Percentiles rank a stretch among this genome's conserved stretches.
These are phyloP conservation scores for Echinometra lucunter DNA, from an alignment of 53 echinoderm and acorn worm genomes.

Conservation along the genomic window DNA sequence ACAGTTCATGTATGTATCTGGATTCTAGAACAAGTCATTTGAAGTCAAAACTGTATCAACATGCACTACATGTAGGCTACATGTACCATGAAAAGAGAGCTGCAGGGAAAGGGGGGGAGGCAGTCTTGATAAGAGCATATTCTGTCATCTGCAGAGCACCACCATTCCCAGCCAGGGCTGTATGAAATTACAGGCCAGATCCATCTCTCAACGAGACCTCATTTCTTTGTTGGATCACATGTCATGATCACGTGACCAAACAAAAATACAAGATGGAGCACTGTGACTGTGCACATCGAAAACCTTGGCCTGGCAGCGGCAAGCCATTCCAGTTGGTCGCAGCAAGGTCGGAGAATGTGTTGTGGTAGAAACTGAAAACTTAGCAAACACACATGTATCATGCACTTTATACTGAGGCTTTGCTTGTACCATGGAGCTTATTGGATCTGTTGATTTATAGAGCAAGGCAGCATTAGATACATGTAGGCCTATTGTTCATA, in stretches of 20 bases:
- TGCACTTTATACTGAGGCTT: not conserved
- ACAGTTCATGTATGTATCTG: not conserved
- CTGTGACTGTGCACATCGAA: too few relatives aligned
- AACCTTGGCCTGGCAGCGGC: slow-evolving; percentile 6
- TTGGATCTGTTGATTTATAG: too few relatives aligned
- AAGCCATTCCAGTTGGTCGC: not conserved
- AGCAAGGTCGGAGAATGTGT: slow-evolving; percentile 37
- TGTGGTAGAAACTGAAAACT: not conserved
- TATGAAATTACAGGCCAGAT: slow-evolving; percentile 32
- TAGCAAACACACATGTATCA: not conserved
- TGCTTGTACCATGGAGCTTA: not conserved
- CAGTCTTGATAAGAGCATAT: not conserved
- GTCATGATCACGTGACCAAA: slow-evolving; percentile 58
- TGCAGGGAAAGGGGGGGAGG: too few relatives aligned
- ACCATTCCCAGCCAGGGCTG: slow-evolving; percentile 7
- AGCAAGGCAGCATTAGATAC: too few relatives aligned
- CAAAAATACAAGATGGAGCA: slow-evolving; percentile 32
- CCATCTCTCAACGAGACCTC: slow-evolving; percentile 61
- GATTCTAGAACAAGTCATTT: too few relatives aligned
- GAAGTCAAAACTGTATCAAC: too few relatives aligned
- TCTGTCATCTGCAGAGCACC: not conserved
- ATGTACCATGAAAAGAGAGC: too few relatives aligned
- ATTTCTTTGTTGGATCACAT: slow-evolving; percentile 65
- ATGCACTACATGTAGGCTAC: too few relatives aligned
- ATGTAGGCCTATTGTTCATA: too few relatives aligned